Conservation (phyloP, 53 echinoderm and acorn worm genomes). For the Antedon mediterranea region DNA sequence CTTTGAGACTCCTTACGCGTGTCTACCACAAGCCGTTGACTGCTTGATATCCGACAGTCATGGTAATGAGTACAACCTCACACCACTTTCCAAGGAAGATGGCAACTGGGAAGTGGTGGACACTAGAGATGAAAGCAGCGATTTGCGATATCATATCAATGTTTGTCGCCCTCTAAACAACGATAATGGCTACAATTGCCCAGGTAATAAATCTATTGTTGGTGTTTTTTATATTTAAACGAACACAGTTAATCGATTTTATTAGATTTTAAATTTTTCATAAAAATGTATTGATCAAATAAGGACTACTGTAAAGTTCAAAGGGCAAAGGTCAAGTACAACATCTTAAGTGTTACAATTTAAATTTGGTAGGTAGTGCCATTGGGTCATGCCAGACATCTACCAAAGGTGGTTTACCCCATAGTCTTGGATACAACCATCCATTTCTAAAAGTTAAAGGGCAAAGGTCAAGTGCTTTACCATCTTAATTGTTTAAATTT, state of each 20-base stretch:
- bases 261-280: no score
- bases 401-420: not conserved
- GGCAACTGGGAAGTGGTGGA: slow-evolving; percentile 95
- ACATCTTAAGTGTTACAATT: not conserved
- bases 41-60: slow-evolving; percentile 62
- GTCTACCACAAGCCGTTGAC: slow-evolving; percentile 88
- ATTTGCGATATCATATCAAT: slow-evolving; percentile 77
- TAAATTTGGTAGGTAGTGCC: slow-evolving; percentile 66
- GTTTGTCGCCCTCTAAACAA: slow-evolving; percentile 60
- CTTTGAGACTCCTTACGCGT: slow-evolving; percentile 82
- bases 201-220: slow-evolving; percentile 27
- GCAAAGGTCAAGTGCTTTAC: not conserved
- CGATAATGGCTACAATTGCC: slow-evolving; percentile 23
- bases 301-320: slow-evolving; percentile 17
- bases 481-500: not conserved
- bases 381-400: slow-evolving; percentile 84
- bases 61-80: slow-evolving; percentile 87
- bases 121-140: slow-evolving; percentile 17
- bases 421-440: slow-evolving; percentile 76
- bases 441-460: slow-evolving; percentile 55
- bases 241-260: no score
- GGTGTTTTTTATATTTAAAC: no score
- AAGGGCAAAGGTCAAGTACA: not conserved
- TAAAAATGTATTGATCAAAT: not conserved
- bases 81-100: slow-evolving; percentile 54